Percentiles rank a stretch among this genome's conserved stretches.
Conservation (phyloP, 2,113 vertebrate genomes). For the Noctilio leporinus region DNA sequence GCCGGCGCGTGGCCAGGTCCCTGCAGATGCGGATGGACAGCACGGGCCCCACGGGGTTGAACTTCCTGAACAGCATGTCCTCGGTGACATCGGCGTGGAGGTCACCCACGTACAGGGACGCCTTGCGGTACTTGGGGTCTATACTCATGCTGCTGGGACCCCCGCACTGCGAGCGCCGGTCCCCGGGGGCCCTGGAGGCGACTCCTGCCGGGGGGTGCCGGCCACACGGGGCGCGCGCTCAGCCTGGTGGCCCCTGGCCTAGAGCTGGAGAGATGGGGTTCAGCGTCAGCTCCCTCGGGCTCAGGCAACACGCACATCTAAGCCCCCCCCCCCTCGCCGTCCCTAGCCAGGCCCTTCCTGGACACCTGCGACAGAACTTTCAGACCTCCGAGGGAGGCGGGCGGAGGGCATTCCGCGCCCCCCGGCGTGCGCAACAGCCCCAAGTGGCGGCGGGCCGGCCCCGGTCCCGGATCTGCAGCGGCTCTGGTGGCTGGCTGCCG, state of each 20-base stretch:
- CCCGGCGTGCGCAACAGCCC: background rate
- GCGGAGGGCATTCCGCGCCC: background rate
- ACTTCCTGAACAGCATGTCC: conserved; percentile 62
- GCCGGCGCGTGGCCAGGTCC: conserved; percentile 24
- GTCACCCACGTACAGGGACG: conserved; percentile 63
- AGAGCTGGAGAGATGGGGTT: background rate
- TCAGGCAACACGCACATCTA: background rate
- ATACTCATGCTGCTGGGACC: background rate
- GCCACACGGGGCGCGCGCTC: background rate
- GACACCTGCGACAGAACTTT: background rate
- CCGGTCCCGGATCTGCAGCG: too few relatives aligned
- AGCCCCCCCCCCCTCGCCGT: background rate
- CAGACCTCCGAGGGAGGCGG: background rate
- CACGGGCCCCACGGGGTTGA: conserved; percentile 29
- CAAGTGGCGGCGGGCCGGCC: background rate
- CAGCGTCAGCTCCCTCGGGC: background rate
- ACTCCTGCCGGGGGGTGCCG: background rate
- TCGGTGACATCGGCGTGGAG: conserved; percentile 54
- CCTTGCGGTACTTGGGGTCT: conserved; percentile 55
- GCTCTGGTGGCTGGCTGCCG: background rate
- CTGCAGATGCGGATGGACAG: conserved; percentile 65
- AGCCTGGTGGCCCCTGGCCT: background rate
- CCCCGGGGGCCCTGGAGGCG: background rate
- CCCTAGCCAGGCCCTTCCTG: background rate
- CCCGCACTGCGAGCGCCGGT: background rate